Conservation (phyloP, 2,113 vertebrate genomes). For the Casuarius casuarius region DNA sequence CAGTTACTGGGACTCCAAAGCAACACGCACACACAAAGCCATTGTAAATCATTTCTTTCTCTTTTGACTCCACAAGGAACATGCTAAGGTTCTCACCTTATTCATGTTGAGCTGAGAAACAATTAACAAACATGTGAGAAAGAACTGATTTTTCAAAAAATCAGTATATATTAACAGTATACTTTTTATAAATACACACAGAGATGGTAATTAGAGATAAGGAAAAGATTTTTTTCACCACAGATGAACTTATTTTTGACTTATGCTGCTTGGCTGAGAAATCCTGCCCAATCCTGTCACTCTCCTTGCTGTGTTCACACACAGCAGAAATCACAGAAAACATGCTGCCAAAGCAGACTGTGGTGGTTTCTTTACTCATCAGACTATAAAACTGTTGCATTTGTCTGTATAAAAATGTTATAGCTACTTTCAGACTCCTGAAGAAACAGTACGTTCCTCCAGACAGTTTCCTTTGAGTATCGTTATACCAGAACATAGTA, state of each 20-base stretch:
- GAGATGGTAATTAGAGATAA: background rate
- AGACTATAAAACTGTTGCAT: slow-evolving; percentile 27
- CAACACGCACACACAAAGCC: background rate
- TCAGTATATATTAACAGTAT: background rate
- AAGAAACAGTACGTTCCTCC: background rate
- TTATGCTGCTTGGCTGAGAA: slow-evolving; percentile 50
- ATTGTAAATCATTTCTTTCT: background rate
- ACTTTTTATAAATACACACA: background rate
- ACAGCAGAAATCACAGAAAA: slow-evolving; percentile 35
- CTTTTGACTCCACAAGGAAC: background rate
- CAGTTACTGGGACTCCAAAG: background rate
- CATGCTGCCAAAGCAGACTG: slow-evolving; percentile 50
- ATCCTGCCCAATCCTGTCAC: background rate
- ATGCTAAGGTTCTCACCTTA: background rate
- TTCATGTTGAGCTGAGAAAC: background rate
- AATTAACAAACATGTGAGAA: background rate
- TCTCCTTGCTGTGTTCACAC: slow-evolving; percentile 34
- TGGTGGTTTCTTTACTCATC: slow-evolving; percentile 38
- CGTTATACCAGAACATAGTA: background rate
- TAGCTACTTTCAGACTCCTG: background rate
- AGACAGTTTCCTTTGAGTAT: background rate
- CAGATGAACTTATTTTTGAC: slow-evolving; percentile 20
- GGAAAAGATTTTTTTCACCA: background rate
- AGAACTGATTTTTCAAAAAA: background rate
- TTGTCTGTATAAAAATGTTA: slow-evolving; percentile 28